phyloP scores from a whole-genome alignment of 1,140 invertebrate genomes.

The Drosophila sp. region DNA sequence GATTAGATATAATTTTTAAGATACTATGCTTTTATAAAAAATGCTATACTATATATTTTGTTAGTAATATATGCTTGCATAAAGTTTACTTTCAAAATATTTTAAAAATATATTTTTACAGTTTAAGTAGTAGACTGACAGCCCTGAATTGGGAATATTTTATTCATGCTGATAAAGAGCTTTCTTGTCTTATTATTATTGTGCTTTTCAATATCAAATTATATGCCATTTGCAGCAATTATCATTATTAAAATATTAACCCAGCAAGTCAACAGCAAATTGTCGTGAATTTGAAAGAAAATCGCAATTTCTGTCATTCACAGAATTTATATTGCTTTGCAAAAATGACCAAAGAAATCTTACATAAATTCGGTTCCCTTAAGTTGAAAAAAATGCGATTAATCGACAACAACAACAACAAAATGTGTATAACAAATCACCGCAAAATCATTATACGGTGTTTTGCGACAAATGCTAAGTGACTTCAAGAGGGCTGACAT shows the following conservation, averaged over 20 bases:
- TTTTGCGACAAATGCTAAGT: constrained; percentile 28
- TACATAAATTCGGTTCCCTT: constrained; percentile 4
- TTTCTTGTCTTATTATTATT: neutral
- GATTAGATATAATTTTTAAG: no score
- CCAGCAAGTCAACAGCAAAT: neutral
- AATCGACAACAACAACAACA: constrained; percentile 22
- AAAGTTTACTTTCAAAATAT: neutral
- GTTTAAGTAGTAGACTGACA: no score
- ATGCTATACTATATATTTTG: no score
- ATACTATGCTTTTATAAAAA: no score
- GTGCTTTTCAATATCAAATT: neutral
- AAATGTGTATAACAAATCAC: constrained; percentile 38
- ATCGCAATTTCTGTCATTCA: neutral
- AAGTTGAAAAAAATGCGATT: constrained; percentile 19
- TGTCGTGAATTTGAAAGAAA: neutral
- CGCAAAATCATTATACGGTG: constrained; percentile 46
- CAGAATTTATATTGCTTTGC: constrained; percentile 7
- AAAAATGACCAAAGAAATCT: constrained; percentile 2
- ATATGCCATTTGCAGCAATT: constrained; percentile 15
- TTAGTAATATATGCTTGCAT: no score
- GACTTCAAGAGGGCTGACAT: neutral
- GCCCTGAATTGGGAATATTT: neutral
- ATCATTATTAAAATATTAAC: constrained; percentile 1
- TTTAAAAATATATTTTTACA: no score
- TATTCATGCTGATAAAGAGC: neutral